Percentiles rank a stretch among this genome's conserved stretches.
Evolutionary conservation across 1,140 invertebrate genomes (phyloP).

Genomic region (Tetragonula clypearis): DNA sequence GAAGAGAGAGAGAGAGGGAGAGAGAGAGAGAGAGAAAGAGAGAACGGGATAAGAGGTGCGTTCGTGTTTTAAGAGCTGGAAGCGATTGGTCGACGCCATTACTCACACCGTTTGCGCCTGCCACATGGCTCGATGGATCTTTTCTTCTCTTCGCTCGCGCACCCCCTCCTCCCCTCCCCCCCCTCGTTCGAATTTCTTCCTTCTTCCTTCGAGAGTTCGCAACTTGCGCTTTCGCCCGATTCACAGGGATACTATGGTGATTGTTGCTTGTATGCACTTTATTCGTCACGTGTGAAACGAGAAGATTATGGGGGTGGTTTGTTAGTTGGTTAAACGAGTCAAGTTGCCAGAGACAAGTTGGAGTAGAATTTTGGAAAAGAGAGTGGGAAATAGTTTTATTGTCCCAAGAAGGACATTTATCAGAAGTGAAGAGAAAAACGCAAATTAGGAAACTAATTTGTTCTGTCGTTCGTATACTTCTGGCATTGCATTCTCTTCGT

Average conservation of each 20-base stretch:
- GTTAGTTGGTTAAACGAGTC: neutral
- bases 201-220: slow-evolving; percentile 20
- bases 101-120: slow-evolving; percentile 76
- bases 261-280: neutral
- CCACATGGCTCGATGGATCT: slow-evolving; percentile 74
- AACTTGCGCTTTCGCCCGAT: slow-evolving; percentile 45
- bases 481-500: too few species aligned
- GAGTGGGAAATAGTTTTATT: neutral
- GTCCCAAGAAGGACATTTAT: neutral
- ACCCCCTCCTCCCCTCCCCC: neutral
- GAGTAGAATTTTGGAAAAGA: too few species aligned
- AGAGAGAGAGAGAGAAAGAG: slow-evolving; percentile 16
- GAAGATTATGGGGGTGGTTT: neutral
- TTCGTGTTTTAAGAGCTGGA: slow-evolving; percentile 71
- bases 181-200: neutral
- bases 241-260: neutral
- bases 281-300: neutral
- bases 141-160: slow-evolving; percentile 50
- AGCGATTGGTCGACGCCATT: slow-evolving; percentile 75
- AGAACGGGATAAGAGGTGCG: slow-evolving; percentile 48
- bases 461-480: neutral
- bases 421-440: neutral
- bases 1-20: too few species aligned
- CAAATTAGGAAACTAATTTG: neutral
- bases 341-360: neutral